Percentiles rank a stretch among this genome's conserved stretches.
These are phyloP conservation scores for Tokudaia tokunoshimensis DNA, from an alignment of 2,797 vertebrate genomes.

Conservation along the genomic window DNA sequence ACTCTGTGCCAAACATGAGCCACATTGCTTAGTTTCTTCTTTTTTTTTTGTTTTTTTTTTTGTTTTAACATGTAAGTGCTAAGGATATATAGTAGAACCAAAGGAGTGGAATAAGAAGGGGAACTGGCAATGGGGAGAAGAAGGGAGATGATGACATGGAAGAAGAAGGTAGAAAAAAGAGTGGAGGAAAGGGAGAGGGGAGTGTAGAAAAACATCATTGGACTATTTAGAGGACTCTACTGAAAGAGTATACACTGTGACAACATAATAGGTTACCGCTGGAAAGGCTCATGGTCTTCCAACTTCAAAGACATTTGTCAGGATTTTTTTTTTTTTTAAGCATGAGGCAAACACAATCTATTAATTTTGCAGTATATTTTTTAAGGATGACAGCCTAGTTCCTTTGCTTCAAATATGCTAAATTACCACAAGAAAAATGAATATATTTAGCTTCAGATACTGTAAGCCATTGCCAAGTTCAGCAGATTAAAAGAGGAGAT, in stretches of 20 bases:
- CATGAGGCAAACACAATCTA: constrained; percentile 36
- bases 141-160: not conserved
- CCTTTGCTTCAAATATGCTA: constrained; percentile 64
- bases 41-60: constrained; percentile 58
- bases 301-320: constrained; percentile 65
- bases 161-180: not conserved
- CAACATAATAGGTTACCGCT: constrained; percentile 71
- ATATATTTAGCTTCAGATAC: constrained; percentile 60
- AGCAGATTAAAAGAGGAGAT: not conserved
- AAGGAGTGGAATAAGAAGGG: too few species aligned
- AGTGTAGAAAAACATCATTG: not conserved
- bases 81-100: not conserved
- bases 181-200: too few species aligned
- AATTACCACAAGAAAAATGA: constrained; percentile 62
- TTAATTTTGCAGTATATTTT: constrained; percentile 75
- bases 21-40: constrained; percentile 39
- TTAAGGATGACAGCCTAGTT: constrained; percentile 63
- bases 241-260: constrained; percentile 55
- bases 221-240: constrained; percentile 64
- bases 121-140: not conserved
- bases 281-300: constrained; percentile 53
- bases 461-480: constrained; percentile 64
- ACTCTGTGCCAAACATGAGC: constrained; percentile 22
- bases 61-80: constrained; percentile 60
- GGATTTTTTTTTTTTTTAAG: not conserved